phyloP scores from a whole-genome alignment of 2,888 invertebrate genomes.

The Trachelus tabidus region DNA sequence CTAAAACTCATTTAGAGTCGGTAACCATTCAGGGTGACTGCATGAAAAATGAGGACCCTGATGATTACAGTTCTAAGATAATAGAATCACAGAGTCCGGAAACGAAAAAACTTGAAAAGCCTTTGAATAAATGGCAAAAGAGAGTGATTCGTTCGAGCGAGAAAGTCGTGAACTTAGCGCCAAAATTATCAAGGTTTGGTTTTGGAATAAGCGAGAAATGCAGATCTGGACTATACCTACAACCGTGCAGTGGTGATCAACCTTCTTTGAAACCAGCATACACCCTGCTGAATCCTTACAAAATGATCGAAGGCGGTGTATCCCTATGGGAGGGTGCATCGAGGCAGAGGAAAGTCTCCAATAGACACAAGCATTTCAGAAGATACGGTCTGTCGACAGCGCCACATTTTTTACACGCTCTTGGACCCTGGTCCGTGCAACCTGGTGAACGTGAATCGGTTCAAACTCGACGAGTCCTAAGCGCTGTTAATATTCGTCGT shows the following conservation, averaged over 20 bases:
- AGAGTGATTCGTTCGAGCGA: neutral
- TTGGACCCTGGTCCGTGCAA: constrained; percentile 68
- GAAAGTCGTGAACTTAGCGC: constrained; percentile 16
- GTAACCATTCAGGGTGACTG: neutral
- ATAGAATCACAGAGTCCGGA: neutral
- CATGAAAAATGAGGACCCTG: neutral
- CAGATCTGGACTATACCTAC: constrained; percentile 63
- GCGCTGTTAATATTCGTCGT: constrained; percentile 62
- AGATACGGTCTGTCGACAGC: constrained; percentile 66
- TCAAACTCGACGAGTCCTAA: constrained; percentile 64
- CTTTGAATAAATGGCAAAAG: neutral
- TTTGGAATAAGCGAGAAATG: constrained; percentile 67
- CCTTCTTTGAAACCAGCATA: constrained; percentile 7
- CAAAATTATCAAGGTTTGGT: constrained; percentile 64
- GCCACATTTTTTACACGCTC: constrained; percentile 67
- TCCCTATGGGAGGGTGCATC: constrained; percentile 43
- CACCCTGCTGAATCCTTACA: constrained; percentile 24
- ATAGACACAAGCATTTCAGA: constrained; percentile 56
- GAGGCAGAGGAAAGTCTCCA: neutral
- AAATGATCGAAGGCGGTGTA: constrained; percentile 47
- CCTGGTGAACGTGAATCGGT: constrained; percentile 66
- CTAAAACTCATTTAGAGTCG: neutral
- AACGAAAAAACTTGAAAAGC: neutral
- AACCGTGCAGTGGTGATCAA: constrained; percentile 33
- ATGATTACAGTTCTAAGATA: neutral